Conservation (phyloP, 2,797 vertebrate genomes). For the Staurois parvus region DNA sequence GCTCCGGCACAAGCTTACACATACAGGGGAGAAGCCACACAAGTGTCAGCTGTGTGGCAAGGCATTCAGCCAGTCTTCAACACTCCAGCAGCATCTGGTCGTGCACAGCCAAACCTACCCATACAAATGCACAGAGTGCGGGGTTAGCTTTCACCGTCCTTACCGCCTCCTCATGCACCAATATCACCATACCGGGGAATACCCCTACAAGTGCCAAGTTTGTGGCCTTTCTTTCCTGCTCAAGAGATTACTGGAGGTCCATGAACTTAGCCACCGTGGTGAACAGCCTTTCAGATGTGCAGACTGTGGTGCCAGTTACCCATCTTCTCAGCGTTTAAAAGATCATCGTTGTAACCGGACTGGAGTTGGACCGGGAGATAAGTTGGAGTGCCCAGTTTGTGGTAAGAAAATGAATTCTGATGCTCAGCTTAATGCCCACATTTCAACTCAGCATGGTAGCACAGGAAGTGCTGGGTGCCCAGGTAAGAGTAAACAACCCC, state of each 20-base stretch:
- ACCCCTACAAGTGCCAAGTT: conserved; percentile 85
- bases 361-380: conserved; percentile 75
- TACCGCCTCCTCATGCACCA: conserved; percentile 77
- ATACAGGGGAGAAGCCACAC: conserved; percentile 83
- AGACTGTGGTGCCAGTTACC: conserved; percentile 84
- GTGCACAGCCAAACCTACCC: conserved; percentile 79
- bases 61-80: conserved; percentile 78
- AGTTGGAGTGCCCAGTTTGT: conserved; percentile 75
- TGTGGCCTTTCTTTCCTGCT: conserved; percentile 89
- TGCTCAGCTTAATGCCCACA: conserved; percentile 85
- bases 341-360: conserved; percentile 86
- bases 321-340: conserved; percentile 80
- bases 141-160: conserved; percentile 84
- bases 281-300: conserved; percentile 80
- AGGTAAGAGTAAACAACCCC: background rate
- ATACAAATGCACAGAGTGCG: conserved; percentile 84
- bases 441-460: conserved; percentile 56
- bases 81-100: conserved; percentile 85
- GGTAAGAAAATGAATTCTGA: conserved; percentile 76
- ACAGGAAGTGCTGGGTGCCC: background rate
- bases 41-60: conserved; percentile 85
- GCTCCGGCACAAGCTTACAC: conserved; percentile 89
- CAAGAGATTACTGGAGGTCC: conserved; percentile 87
- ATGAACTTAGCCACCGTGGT: conserved; percentile 85
- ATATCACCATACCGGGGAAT: conserved; percentile 87